These are phyloP conservation scores for Magallana gigas DNA, from an alignment of 1,140 invertebrate genomes.

Conservation along the genomic window DNA sequence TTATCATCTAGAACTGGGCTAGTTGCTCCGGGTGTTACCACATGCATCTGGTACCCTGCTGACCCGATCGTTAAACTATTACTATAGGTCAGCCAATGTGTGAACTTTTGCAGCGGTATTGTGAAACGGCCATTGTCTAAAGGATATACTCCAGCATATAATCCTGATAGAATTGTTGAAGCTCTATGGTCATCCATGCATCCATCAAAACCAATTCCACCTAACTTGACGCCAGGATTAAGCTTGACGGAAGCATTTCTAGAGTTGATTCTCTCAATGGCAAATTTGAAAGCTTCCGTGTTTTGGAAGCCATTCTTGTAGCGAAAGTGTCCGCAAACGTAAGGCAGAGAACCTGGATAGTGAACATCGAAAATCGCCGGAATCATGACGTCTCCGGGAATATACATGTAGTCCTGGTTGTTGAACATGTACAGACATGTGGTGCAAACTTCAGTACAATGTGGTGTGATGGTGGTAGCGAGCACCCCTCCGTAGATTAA, in stretches of 20 bases:
- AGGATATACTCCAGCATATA: conserved; percentile 65
- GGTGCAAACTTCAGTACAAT: conserved; percentile 68
- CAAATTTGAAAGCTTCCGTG: conserved; percentile 74
- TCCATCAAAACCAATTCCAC: conserved; percentile 78
- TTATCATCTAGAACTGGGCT: conserved; percentile 87
- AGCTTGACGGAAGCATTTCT: conserved; percentile 65
- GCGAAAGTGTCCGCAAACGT: conserved; percentile 66
- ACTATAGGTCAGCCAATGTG: conserved; percentile 72
- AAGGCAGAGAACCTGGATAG: conserved; percentile 64
- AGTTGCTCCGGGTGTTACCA: conserved; percentile 80
- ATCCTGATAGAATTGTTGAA: conserved; percentile 65
- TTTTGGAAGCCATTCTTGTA: conserved; percentile 71
- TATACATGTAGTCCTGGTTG: conserved; percentile 68
- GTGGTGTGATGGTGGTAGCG: conserved; percentile 41
- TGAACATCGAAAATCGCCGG: conserved; percentile 75
- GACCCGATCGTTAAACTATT: conserved; percentile 70
- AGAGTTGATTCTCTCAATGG: conserved; percentile 71
- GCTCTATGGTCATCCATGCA: conserved; percentile 67
- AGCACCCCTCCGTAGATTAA: conserved; percentile 43
- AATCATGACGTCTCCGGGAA: conserved; percentile 72
- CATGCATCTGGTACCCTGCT: conserved; percentile 61
- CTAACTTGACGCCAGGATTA: conserved; percentile 83
- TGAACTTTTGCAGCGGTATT: conserved; percentile 56
- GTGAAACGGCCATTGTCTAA: conserved; percentile 46
- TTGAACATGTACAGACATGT: conserved; percentile 72